phyloP scores from a whole-genome alignment of 1,140 invertebrate species.

The Anoplophora glabripennis region DNA sequence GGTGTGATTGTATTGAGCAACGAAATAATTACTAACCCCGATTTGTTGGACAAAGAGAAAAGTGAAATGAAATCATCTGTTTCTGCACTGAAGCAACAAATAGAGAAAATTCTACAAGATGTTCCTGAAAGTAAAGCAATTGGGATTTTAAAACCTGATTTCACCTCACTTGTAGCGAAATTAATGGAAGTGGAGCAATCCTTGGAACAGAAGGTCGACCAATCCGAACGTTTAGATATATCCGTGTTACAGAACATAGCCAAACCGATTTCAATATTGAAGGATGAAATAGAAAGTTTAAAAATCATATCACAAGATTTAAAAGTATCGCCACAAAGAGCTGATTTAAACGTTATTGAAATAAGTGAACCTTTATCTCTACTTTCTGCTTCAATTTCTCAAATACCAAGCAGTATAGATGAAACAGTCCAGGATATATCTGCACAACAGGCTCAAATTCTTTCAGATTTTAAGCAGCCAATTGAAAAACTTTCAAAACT shows the following conservation, averaged over 20 bases:
- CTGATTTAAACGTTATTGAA: constrained; percentile 6
- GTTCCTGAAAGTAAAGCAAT: neutral
- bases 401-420: no score
- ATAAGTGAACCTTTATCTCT: constrained; percentile 6
- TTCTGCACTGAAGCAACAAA: constrained; percentile 5
- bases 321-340: constrained; percentile 3
- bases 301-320: neutral
- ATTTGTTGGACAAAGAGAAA: constrained; percentile 13
- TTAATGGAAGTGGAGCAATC: constrained; percentile 4
- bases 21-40: constrained; percentile 14
- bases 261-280: no score
- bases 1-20: constrained; percentile 17
- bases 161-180: neutral
- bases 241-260: no score
- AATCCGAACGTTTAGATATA: no score
- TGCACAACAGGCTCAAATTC: neutral
- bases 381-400: no score
- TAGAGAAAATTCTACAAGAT: neutral
- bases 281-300: constrained; percentile 1
- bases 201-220: neutral
- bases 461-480: constrained; percentile 6
- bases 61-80: constrained; percentile 15
- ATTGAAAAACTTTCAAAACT: constrained; percentile 18
- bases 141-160: neutral
- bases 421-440: neutral